Evolutionary conservation across 2,797 vertebrate species (phyloP), one percentile per base, ranked within the genome.

Genomic region (Lemur catta): DNA sequence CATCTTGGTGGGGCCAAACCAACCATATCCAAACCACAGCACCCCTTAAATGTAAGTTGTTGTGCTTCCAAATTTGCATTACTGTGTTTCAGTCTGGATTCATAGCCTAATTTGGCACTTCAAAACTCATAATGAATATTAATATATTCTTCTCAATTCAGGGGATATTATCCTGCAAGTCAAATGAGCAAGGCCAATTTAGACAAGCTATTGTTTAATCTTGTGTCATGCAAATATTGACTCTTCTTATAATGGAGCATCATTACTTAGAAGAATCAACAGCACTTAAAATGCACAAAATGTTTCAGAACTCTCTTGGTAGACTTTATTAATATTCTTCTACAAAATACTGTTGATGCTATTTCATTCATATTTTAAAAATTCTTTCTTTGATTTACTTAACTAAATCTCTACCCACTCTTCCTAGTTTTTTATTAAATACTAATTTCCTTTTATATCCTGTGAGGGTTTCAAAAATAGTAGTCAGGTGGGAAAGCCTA

Each of bases 311-410:
- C 35, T 78, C 15, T 61, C 71, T 65, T 81, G 35, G 74, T 63
- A 84, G 69, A 87, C 50, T 74, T 95, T 92, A 94, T 95, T 92
- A 92, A 75, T 50, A 91, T 95, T 95, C 50, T 59, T 57, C 84
- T 38, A 87, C n/a, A 88, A 94, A 90, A 91, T 17, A 69, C 30
- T 50, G 22, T 61, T 79, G 55, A 91, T 74, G 35, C 10, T 74
- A 71, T 89, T 91, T 95, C 79, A 96, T 93, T 97, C 57, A 93
- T 82, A 92, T 96, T 96, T 97, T 38, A 26, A 95, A 95, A 96
- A 74, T 91, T 72, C 18, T 87, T 48, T 82, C 63, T 0, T 82
- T 87, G 38, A 89, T 93, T 96, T 96, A 94, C 86, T 97, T 95
- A 91, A 79, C 74, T 72, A 87, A 94, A 96, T 94, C 78, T 92